Evolutionary conservation across 2,113 vertebrate genomes (phyloP).

Genomic region (Sakesphorus luctuosus): DNA sequence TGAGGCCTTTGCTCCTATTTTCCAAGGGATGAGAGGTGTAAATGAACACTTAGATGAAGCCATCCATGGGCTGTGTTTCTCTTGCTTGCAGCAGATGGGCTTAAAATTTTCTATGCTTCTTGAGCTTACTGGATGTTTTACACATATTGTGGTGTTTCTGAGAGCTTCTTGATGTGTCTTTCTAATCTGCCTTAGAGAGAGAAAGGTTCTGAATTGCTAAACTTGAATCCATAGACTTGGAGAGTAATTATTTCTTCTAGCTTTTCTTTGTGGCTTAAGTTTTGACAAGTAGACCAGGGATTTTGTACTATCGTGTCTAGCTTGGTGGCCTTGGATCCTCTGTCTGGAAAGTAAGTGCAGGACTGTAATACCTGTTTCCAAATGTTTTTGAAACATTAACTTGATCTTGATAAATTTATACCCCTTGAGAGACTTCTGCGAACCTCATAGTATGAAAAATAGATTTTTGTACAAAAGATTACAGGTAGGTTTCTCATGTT

Average conservation of each 20-base stretch:
- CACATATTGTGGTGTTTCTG: background rate
- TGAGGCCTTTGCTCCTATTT: background rate
- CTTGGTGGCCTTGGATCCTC: background rate
- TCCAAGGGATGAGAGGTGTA: background rate
- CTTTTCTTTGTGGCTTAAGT: background rate
- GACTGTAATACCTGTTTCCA: background rate
- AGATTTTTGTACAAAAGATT: background rate
- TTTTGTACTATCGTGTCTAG: background rate
- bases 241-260: background rate
- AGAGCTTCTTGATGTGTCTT: background rate
- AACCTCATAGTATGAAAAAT: background rate
- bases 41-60: background rate
- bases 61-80: background rate
- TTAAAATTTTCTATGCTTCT: background rate
- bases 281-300: background rate
- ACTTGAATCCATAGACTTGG: background rate
- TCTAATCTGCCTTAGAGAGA: background rate
- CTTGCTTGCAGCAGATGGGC: background rate
- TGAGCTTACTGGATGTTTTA: background rate
- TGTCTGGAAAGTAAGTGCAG: background rate
- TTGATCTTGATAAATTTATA: background rate
- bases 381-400: background rate
- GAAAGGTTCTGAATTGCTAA: background rate
- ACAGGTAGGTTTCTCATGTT: background rate
- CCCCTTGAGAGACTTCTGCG: background rate